Evolutionary conservation across 2,888 invertebrate genomes (phyloP).

Genomic region (Oxyscelio sp.): DNA sequence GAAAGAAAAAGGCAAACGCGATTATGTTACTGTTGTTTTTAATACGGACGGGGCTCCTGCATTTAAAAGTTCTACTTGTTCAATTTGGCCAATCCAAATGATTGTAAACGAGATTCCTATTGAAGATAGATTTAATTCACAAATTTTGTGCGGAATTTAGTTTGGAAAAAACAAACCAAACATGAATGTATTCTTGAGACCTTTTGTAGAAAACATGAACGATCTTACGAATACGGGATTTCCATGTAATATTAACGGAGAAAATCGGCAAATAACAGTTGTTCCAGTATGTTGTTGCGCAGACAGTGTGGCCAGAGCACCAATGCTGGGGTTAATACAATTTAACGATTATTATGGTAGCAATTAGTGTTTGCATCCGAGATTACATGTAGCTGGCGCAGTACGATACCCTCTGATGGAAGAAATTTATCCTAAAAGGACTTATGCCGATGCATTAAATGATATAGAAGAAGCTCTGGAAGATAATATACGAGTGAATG

Average conservation of each 20-base stretch:
- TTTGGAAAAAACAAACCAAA: background rate
- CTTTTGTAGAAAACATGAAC: background rate
- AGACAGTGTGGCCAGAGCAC: constrained; percentile 50
- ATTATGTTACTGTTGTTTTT: constrained; percentile 8
- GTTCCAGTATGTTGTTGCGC: constrained; percentile 41
- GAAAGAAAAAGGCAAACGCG: background rate
- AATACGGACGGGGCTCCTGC: too few relatives aligned
- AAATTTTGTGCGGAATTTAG: constrained; percentile 5
- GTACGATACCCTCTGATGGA: background rate
- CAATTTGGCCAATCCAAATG: constrained; percentile 22
- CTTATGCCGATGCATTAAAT: background rate
- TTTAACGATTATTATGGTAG: constrained; percentile 55
- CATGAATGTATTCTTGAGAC: background rate
- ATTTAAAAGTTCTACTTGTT: constrained; percentile 2
- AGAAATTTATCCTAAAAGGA: background rate
- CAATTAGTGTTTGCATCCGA: constrained; percentile 50
- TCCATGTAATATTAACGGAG: background rate
- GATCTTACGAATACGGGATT: background rate
- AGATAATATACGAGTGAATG: background rate
- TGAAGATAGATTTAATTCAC: background rate
- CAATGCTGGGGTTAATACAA: constrained; percentile 56
- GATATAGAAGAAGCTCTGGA: background rate
- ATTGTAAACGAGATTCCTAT: constrained; percentile 14
- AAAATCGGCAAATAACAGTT: constrained; percentile 22
- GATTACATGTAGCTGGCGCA: constrained; percentile 13